A percentile compares a stretch with the other conserved stretches of the same genome.
Conservation (phyloP, 2,888 invertebrate genomes). For the Latrodectus elegans region DNA sequence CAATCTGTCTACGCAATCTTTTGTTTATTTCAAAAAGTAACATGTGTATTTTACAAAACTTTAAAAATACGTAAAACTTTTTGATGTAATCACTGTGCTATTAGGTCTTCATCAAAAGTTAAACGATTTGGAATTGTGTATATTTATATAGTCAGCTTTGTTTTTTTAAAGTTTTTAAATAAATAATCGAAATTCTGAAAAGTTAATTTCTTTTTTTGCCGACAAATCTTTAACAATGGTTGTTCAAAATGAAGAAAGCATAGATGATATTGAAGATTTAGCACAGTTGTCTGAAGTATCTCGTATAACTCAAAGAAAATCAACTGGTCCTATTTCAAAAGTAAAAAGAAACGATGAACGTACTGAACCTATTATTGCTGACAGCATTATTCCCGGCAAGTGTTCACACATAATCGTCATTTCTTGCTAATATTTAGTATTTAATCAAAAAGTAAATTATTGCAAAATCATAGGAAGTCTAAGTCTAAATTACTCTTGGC, state of each 20-base stretch:
- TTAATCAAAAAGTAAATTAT: background rate
- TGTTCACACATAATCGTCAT: background rate
- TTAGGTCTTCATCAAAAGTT: too few relatives aligned
- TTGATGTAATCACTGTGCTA: too few relatives aligned
- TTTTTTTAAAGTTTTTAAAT: background rate
- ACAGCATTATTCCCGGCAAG: slow-evolving; percentile 65
- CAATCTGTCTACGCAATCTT: too few relatives aligned
- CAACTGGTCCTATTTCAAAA: slow-evolving; percentile 27
- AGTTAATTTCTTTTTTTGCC: background rate
- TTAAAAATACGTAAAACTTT: too few relatives aligned
- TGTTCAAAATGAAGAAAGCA: background rate
- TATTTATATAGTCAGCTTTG: too few relatives aligned
- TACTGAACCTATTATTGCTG: slow-evolving; percentile 33
- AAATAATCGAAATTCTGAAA: background rate
- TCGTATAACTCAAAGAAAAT: slow-evolving; percentile 10
- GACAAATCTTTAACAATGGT: background rate
- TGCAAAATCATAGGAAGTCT: too few relatives aligned
- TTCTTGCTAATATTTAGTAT: background rate
- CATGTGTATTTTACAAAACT: too few relatives aligned
- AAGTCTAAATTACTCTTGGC: too few relatives aligned
- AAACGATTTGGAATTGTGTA: too few relatives aligned
- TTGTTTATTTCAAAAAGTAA: too few relatives aligned
- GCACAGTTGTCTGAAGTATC: slow-evolving; percentile 23
- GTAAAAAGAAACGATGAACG: slow-evolving; percentile 34
- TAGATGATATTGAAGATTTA: slow-evolving; percentile 67